Evolutionary conservation across 2,888 invertebrate species (phyloP).

Genomic region (Hirtodrosophila alboralis): DNA sequence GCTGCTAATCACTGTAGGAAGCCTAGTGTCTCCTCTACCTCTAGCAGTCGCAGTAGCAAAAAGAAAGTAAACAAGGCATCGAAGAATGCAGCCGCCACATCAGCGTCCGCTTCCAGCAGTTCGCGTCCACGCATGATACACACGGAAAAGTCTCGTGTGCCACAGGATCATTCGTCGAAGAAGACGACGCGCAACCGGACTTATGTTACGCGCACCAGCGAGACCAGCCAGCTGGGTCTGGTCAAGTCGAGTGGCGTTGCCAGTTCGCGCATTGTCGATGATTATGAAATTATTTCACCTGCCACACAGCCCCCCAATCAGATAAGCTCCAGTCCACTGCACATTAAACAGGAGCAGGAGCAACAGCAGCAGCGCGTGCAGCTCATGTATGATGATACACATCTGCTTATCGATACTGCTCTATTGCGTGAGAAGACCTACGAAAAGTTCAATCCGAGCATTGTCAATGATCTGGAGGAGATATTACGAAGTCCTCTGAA

Average conservation of each 20-base stretch:
- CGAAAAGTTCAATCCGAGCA: constrained; percentile 82
- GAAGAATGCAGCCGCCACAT: constrained; percentile 21
- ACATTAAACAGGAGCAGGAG: constrained; percentile 78
- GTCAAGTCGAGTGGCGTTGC: constrained; percentile 51
- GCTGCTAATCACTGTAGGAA: constrained; percentile 4
- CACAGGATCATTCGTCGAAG: constrained; percentile 84
- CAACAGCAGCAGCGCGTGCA: constrained; percentile 65
- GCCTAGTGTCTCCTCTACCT: constrained; percentile 16
- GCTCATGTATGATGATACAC: constrained; percentile 82
- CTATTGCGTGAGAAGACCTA: constrained; percentile 80
- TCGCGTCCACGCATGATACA: constrained; percentile 91
- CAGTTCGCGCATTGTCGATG: constrained; percentile 75
- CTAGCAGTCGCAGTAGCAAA: constrained; percentile 54
- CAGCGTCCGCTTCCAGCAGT: constrained; percentile 62
- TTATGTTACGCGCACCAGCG: constrained; percentile 82
- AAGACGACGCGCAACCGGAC: constrained; percentile 85
- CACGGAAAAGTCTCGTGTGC: constrained; percentile 87
- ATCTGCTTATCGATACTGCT: constrained; percentile 78
- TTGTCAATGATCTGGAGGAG: constrained; percentile 84
- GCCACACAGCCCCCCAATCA: constrained; percentile 81
- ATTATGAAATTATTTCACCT: constrained; percentile 82
- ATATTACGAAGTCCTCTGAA: constrained; percentile 83
- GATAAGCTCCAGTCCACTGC: constrained; percentile 81
- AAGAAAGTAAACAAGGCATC: constrained; percentile 43
- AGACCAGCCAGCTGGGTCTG: constrained; percentile 59